Percentiles rank a stretch among this genome's conserved stretches.
These are phyloP conservation scores for Onchidella celtica DNA, from an alignment of 2,888 invertebrate species.

Conservation along the genomic window DNA sequence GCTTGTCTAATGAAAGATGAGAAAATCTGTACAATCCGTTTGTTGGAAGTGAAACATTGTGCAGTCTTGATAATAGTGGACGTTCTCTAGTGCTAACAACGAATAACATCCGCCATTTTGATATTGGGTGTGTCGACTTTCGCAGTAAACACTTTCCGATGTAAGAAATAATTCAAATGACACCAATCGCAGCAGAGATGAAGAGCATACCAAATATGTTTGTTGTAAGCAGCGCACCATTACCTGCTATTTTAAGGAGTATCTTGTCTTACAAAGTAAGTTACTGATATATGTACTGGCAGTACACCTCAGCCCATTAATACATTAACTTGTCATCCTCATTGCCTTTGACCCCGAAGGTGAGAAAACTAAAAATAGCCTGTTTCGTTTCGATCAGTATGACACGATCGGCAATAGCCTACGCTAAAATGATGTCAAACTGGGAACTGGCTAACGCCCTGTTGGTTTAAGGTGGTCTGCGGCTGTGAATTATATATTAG, in stretches of 20 bases:
- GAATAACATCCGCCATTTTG: constrained; percentile 70
- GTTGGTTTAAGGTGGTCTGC: constrained; percentile 21
- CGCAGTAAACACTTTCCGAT: constrained; percentile 13
- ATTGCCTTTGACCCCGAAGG: constrained; percentile 34
- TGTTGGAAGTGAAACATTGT: no score
- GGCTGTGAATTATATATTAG: background rate
- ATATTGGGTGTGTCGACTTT: constrained; percentile 61
- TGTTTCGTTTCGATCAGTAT: constrained; percentile 18
- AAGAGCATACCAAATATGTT: no score
- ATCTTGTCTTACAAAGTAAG: no score
- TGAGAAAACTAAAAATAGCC: constrained; percentile 42
- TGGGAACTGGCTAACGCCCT: constrained; percentile 32
- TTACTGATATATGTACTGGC: background rate
- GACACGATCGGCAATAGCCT: background rate
- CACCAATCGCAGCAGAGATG: no score
- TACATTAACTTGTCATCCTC: background rate
- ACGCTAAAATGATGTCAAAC: background rate
- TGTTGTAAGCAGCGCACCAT: no score
- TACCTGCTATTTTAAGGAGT: no score
- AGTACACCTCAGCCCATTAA: no score
- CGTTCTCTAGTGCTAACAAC: constrained; percentile 39
- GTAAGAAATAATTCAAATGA: background rate
- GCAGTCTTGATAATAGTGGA: no score
- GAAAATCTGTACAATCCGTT: no score
- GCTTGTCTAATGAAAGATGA: no score